Evolutionary conservation across 2,888 invertebrate genomes (phyloP), one percentile per base, ranked within the genome.

Genomic region (Tetranychus piercei): DNA sequence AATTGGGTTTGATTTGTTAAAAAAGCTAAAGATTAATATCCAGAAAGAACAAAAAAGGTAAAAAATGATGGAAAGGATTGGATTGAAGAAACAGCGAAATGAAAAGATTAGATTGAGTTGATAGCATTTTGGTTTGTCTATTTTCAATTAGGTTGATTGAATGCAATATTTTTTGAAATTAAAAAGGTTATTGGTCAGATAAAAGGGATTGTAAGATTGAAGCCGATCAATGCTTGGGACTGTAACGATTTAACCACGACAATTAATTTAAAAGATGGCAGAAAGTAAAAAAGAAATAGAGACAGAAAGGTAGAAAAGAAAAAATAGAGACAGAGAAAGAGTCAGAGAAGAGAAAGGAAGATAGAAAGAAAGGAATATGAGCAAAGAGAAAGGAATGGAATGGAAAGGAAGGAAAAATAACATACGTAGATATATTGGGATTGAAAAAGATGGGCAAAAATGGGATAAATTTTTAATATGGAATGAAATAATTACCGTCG

Each of bases 11-110:
- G 55, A 55, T 15, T 55, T 55, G 55, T 55, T 9, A 6, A 6
- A 9, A 23, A 69, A n/a, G 9, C 11, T 15, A 69, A n/a, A 69
- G 69, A 23, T 9, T 9, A 69, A 69, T 9, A 69, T 9, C 1
- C 15, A 67, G 69, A 69, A n/a, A 69, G 69, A 69, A n/a, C 23
- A n/a, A 69, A n/a, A 69, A n/a, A 69, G 69, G 69, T 20, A 23
- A 11, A 11, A 69, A 9, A 20, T 69, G 23, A 23, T 18, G 22
- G 22, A 23, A 69, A n/a, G 69, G 69, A 23, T 69, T 23, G 23
- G n/a, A 9, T 45, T 43, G 34, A 55, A 15, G 15, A 55, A 15
- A 55, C 6, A 55, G 15, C 7, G 15, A 15, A 55, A 55, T 9
- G 15, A 55, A 55, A 55, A 55, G 15, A 55, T 15, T 9, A 55